Evolutionary conservation across 2,888 invertebrate species (phyloP).

Genomic region (Falcaria lacertinaria): DNA sequence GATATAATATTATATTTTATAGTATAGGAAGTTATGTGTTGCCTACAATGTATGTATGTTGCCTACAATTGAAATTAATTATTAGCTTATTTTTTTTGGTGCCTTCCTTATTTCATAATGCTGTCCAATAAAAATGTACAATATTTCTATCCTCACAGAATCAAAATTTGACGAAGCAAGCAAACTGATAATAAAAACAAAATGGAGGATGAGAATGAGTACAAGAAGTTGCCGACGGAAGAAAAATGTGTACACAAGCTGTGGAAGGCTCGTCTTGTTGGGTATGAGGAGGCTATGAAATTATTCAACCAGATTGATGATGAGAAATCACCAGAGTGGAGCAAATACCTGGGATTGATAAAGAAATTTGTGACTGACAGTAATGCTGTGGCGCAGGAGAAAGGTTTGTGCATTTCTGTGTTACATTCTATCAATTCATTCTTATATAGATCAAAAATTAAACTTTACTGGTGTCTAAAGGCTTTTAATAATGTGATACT

Average conservation of each 20-base stretch:
- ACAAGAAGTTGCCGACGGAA: conserved; percentile 91
- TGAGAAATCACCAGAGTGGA: conserved; percentile 96
- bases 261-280: conserved; percentile 97
- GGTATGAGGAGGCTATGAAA: conserved; percentile 96
- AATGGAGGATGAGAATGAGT: conserved; percentile 93
- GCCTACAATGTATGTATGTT: too few relatives aligned
- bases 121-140: too few relatives aligned
- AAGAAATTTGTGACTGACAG: conserved; percentile 97
- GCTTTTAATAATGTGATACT: too few relatives aligned
- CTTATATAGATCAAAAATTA: too few relatives aligned
- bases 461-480: too few relatives aligned
- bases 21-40: too few relatives aligned
- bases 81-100: too few relatives aligned
- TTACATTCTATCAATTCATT: neutral
- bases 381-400: conserved; percentile 97
- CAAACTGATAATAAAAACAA: conserved; percentile 26
- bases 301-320: conserved; percentile 92
- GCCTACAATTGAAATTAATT: too few relatives aligned
- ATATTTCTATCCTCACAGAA: conserved; percentile 9
- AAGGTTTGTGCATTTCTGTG: conserved; percentile 76
- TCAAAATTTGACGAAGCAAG: conserved; percentile 24
- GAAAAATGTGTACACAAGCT: conserved; percentile 95
- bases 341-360: conserved; percentile 92
- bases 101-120: too few relatives aligned
- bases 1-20: too few relatives aligned